Evolutionary conservation across 1,140 invertebrate species (phyloP), one percentile per base, ranked within the genome.

Genomic region (Tetramorium simillimum): DNA sequence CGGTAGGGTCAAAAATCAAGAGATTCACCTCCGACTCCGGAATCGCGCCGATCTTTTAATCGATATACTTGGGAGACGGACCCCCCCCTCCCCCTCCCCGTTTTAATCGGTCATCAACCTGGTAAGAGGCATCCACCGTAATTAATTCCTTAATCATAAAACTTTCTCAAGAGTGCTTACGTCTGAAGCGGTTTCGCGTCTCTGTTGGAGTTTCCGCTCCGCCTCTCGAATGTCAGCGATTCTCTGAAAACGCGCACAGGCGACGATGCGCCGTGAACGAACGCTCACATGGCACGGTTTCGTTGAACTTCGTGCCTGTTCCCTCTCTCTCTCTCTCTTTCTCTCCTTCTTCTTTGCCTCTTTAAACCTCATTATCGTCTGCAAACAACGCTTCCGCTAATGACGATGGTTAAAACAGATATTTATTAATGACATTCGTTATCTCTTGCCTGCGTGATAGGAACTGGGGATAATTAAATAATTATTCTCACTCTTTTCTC

Each of bases 121-220:
- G 85, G 63, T 49, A 51, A 76, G 56, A 49, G 46, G 33, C 21
- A 53, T 24, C 40, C 53, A 51, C 43, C 58, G 75, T 89, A 91
- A 91, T 91, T 91, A 91, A 91, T 91, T 91, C 87, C 90, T 89
- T 89, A 89, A 91, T 91, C 90, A 67, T 89, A 91, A 91, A 91
- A 91, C 90, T 91, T 91, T 91, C 87, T 82, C 90, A 78, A 91
- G 88, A 60, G 85, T 53, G 33, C 76, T 60, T 56, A 46, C 43
- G 63, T 84, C 58, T 58, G 62, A 69, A 77, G 58, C 73, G 82
- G 72, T 73, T 63, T 67, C 62, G 63, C 67, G 80, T 72, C 73
- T 58, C 49, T 72, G 60, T 75, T 78, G 51, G 77, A 88, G 89
- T 85, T 91, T 86, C 89, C 40, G 28, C 40, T 86, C 77, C 60